Percentiles rank a stretch among this genome's conserved stretches.
Evolutionary conservation across 2,797 vertebrate species (phyloP).

Genomic region (Discoglossus pictus): DNA sequence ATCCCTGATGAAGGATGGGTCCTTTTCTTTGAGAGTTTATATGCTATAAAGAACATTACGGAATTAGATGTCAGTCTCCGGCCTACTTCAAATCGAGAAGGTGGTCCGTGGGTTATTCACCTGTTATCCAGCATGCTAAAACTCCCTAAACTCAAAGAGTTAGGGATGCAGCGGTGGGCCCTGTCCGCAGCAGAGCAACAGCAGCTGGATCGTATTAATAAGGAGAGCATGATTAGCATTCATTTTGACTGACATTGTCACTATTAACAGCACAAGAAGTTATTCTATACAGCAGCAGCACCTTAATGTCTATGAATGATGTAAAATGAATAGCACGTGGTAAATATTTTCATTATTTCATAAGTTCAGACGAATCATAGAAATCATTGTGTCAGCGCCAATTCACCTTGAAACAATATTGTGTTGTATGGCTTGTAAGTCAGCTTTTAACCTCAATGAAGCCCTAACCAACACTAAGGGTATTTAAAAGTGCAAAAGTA

Average conservation of each 20-base stretch:
- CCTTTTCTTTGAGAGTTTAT: slow-evolving; percentile 66
- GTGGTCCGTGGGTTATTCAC: slow-evolving; percentile 73
- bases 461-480: too few species aligned
- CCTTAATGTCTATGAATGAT: too few species aligned
- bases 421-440: too few species aligned
- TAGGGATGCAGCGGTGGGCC: slow-evolving; percentile 77
- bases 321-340: too few species aligned
- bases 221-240: slow-evolving; percentile 62
- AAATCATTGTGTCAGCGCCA: too few species aligned
- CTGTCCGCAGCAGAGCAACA: slow-evolving; percentile 61
- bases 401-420: too few species aligned
- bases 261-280: neutral
- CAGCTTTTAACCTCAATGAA: too few species aligned
- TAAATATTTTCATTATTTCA: too few species aligned
- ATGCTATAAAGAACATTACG: slow-evolving; percentile 66
- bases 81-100: slow-evolving; percentile 61
- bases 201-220: slow-evolving; percentile 65
- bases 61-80: slow-evolving; percentile 83
- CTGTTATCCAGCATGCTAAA: slow-evolving; percentile 70
- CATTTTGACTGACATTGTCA: slow-evolving; percentile 66
- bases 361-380: too few species aligned
- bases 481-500: too few species aligned
- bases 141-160: slow-evolving; percentile 69
- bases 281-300: neutral
- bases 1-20: slow-evolving; percentile 74